Evolutionary conservation across 37 sponge, comb jelly and placozoan genomes (phyloP), one percentile per base, ranked within the genome.

Genomic region (Petrosia ficiformis): DNA sequence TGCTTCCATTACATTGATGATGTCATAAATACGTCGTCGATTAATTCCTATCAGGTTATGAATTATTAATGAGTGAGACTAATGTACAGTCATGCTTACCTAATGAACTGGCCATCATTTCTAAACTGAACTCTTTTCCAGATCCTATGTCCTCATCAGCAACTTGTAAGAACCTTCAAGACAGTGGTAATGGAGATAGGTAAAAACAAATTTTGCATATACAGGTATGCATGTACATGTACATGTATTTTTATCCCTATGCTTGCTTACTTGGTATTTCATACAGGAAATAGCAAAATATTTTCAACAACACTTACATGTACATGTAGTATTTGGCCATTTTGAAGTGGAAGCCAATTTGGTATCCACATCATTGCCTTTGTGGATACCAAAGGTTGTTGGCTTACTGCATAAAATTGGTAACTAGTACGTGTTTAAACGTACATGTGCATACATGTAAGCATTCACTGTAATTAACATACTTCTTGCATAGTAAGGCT

Each of bases 1-100:
- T 21, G 88, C 89, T 79, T 95, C 95, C 39, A 95, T 80, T 21
- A 95, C 92, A 67, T 95, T 95, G 71, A 95, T 82, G 37, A 95
- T 95, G 70, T 95, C 95, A 67, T 95, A 95, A 44, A 95, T 87
- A 31, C 95, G 52, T 2, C 95, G 79, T 2, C 95, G 73, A 42
- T 95, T 90, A n/a, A 89, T 87, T 24, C 77, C 88, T 90, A 68
- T 5, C 44, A 34, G 24, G 42, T n/a, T n/a, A 25, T 33, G 33
- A 2, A 4, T 35, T 34, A 73, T 36, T 11, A 71, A 2, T 3
- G 22, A 21, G n/a, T 39, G 19, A 39, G 14, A 71, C 43, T n/a
- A 73, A 25, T 26, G 1, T 37, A n/a, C 39, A 29, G 32, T 1
- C 24, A n/a, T 0, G 14, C 32, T 11, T 35, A 83, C 84, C 89